Evolutionary conservation across 2,888 invertebrate genomes (phyloP), one percentile per base, ranked within the genome.

Genomic region (Lepidocyrtoides sp.): DNA sequence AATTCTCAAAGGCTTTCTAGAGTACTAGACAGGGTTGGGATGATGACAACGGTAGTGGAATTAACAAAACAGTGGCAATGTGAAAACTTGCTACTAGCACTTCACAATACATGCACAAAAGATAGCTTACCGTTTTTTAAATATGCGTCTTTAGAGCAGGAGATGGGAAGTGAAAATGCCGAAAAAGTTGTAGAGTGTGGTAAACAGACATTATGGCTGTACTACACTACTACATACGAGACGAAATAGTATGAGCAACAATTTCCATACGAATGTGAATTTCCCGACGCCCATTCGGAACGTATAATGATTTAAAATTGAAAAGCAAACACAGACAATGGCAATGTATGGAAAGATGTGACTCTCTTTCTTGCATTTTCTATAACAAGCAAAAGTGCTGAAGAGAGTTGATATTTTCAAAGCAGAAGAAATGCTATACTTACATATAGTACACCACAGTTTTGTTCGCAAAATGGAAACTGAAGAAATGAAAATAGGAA

Each of bases 271-370:
- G 83, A 89, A 83, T 89, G 83, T 75, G 51, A n/a, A 23, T 36
- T 20, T 83, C n/a, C 36, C n/a, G 20, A 48, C 36, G 20, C 87
- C 54, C 23, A 26, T 75, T 57, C n/a, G 57, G 54, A 48, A 57
- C 63, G 48, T 82, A 89, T 89, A 89, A 82, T 89, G 89, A 89
- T 89, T 72, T 82, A 83, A 89, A 89, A 89, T 89, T 89, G 89
- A 89, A 89, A 81, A 83, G 89, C 60, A 83, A 69, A 75, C 51
- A 69, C 89, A 89, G 89, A 89, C 82, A 83, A 82, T 89, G 23
- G 88, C 66, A 81, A 69, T 87, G 2, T 88, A 83, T 14, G 82
- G 79, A 89, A 82, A 82, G 72, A 66, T 66, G 66, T 82, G 81
- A n/a, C n/a, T n/a, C n/a, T n/a, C n/a, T n/a, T n/a, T n/a, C n/a